Evolutionary conservation across 2,113 vertebrate genomes (phyloP), one percentile per base, ranked within the genome.

Genomic region (Grallaria varia): DNA sequence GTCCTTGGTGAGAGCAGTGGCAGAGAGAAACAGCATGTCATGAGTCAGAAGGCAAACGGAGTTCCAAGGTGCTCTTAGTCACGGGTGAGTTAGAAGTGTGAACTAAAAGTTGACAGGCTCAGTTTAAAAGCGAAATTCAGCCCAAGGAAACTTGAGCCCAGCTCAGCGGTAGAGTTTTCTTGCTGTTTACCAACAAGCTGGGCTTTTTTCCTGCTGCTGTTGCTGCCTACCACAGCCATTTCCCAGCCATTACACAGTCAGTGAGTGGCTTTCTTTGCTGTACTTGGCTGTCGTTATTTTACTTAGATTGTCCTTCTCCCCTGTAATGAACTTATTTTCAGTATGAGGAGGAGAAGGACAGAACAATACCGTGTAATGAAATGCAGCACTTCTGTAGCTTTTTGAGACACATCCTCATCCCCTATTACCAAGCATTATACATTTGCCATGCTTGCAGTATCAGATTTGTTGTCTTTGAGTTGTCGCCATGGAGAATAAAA

Each of bases 401-500:
- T 88, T 63, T 59, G 76, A 84, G 73, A 88, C 33, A 71, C 76
- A 59, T 56, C 79, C 47, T 71, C 44, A 40, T 83, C 18, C 64
- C 50, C 72, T 47, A 1, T 84, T 90, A 88, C 47, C 47, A 59
- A 68, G 49, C 50, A 63, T 84, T 93, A 94, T 75, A 72, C 60
- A 60, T 92, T 92, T 94, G 79, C 72, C n/a, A 18, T 60, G 83
- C 16, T 13, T 74, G 18, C 68, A 72, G 60, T 78, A 84, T 87
- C 1, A 3, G 64, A 84, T 56, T 52, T 4, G 6, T 78, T 72
- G 87, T 39, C 80, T 88, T 87, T 86, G 87, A 92, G 69, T 84
- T 94, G 89, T 95, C 84, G 78, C 84, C 84, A 75, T 87, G 84
- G 89, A 93, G 87, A 96, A 95, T 94, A 93, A 94, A 96, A 91